Evolutionary conservation across 2,797 vertebrate species (phyloP).

Genomic region (Neosalanx taihuensis): DNA sequence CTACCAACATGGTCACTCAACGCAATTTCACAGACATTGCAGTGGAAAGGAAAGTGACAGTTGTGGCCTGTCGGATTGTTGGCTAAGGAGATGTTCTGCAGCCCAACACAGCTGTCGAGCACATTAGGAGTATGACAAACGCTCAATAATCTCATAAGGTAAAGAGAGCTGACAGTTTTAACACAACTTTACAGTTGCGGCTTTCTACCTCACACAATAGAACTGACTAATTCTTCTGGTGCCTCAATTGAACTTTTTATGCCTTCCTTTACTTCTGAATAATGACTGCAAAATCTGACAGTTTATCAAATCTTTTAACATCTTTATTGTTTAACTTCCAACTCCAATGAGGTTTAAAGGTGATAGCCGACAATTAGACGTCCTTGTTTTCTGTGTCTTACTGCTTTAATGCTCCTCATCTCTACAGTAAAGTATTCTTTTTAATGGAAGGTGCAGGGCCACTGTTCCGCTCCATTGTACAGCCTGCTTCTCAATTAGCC

Average conservation of each 20-base stretch:
- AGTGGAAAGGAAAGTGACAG: neutral
- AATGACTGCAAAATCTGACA: neutral
- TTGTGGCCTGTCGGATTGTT: neutral
- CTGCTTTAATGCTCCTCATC: constrained; percentile 28
- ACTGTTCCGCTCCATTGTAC: constrained; percentile 26
- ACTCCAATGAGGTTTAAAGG: no score
- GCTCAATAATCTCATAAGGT: neutral
- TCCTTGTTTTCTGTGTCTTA: neutral
- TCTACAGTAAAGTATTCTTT: constrained; percentile 28
- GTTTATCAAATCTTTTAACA: no score
- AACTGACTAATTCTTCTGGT: neutral
- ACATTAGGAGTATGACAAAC: neutral
- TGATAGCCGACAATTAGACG: no score
- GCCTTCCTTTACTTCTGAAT: neutral
- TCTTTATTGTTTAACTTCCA: no score
- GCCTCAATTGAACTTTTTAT: no score
- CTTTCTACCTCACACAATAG: neutral
- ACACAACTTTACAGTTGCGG: neutral
- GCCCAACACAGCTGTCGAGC: neutral
- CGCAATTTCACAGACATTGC: neutral
- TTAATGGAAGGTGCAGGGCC: constrained; percentile 40
- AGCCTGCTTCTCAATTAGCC: constrained; percentile 23
- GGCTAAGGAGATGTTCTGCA: neutral
- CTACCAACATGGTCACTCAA: neutral
- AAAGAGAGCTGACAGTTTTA: neutral